A percentile compares a stretch with the other conserved stretches of the same genome.
These are phyloP conservation scores for Platysternon megacephalum DNA, from an alignment of 2,113 vertebrate species.

Conservation along the genomic window DNA sequence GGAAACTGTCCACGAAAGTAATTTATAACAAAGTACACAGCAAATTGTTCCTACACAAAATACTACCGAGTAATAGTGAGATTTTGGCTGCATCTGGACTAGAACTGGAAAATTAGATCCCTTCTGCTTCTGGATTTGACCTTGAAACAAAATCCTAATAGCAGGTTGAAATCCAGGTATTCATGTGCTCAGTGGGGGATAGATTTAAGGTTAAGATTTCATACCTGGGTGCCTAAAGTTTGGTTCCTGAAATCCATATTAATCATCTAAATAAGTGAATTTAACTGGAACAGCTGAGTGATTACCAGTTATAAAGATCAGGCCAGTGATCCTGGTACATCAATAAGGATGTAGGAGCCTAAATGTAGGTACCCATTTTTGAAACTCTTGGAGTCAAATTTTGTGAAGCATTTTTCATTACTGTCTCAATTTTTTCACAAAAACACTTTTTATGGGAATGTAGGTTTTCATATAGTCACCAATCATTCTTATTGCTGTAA, in stretches of 20 bases:
- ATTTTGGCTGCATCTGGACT: neutral
- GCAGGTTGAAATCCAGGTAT: neutral
- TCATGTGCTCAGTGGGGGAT: neutral
- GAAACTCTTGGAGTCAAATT: neutral
- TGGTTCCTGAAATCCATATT: neutral
- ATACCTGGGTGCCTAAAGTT: neutral
- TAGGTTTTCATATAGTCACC: neutral
- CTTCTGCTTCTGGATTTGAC: neutral
- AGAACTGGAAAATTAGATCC: constrained; percentile 19
- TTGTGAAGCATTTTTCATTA: neutral
- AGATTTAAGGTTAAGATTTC: neutral
- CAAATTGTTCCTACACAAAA: neutral
- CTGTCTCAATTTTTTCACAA: neutral
- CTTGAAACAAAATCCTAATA: constrained; percentile 16
- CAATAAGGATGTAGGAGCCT: neutral
- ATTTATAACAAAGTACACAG: neutral
- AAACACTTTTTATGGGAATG: neutral
- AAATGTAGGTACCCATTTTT: constrained; percentile 11
- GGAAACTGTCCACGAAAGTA: neutral
- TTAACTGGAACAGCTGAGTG: neutral
- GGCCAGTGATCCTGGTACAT: constrained; percentile 32
- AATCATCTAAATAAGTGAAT: too few species aligned
- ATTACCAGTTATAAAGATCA: constrained; percentile 47
- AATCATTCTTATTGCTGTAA: neutral
- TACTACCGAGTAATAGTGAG: neutral